These are phyloP conservation scores for Toxostoma redivivum DNA, from an alignment of 2,113 vertebrate genomes.

Conservation along the genomic window DNA sequence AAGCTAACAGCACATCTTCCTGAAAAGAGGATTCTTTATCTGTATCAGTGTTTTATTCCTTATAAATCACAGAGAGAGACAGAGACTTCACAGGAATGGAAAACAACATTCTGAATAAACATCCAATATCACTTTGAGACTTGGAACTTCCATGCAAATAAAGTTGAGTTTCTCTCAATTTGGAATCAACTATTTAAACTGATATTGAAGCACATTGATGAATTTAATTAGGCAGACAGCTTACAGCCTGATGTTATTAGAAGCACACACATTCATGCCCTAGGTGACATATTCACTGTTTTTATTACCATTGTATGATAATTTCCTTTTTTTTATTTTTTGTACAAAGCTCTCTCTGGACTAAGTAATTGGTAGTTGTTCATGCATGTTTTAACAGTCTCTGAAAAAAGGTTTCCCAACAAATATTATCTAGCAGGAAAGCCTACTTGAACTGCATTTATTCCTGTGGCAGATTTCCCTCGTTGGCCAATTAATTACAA, in stretches of 20 bases:
- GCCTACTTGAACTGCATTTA: slow-evolving; percentile 76
- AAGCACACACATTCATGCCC: slow-evolving; percentile 19
- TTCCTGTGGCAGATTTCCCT: slow-evolving; percentile 87
- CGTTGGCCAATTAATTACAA: slow-evolving; percentile 88
- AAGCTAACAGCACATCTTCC: neutral
- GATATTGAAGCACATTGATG: slow-evolving; percentile 30
- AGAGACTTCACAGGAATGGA: neutral
- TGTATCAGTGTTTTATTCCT: neutral
- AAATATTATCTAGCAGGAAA: slow-evolving; percentile 74
- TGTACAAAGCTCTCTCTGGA: slow-evolving; percentile 55
- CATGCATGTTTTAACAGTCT: slow-evolving; percentile 80
- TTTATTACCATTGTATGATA: slow-evolving; percentile 74
- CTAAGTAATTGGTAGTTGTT: slow-evolving; percentile 73
- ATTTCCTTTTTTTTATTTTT: slow-evolving; percentile 50
- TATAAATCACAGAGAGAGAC: neutral
- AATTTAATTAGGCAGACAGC: slow-evolving; percentile 58
- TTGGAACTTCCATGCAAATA: slow-evolving; percentile 35
- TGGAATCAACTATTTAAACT: slow-evolving; percentile 31
- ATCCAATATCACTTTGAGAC: slow-evolving; percentile 22
- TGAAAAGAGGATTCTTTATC: neutral
- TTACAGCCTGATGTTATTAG: slow-evolving; percentile 41
- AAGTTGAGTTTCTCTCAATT: slow-evolving; percentile 38
- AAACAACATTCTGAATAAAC: slow-evolving; percentile 11
- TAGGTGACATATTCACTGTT: slow-evolving; percentile 57
- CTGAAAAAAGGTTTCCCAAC: slow-evolving; percentile 68